Base-by-base conservation (phyloP, 2,888 invertebrate species). In the Aromia moschata region DNA sequence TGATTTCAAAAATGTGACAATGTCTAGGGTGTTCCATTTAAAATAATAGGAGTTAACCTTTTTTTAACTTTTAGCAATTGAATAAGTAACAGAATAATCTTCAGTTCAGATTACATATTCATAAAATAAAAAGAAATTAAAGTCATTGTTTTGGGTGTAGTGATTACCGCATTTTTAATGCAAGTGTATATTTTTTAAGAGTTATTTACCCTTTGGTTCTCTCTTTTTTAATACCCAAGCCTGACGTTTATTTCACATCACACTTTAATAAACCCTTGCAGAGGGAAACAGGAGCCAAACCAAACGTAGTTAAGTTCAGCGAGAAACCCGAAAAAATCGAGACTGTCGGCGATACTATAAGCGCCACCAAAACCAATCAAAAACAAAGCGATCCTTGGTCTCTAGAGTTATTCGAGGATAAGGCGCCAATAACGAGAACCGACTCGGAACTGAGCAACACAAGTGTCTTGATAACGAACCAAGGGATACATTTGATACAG, bases 391-490 rank as follows among this genome's bases (percentile, higher is more conserved):
- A 79, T 66, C 79, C 80, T 5, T 79, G 78, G 73, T 68, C 76
- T 31, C 64, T 80, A 41, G 80, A 80, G 58, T 62, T 80, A 37
- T 81, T 80, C 65, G 78, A 78, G 31, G 70, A 71, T 3, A 47
- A 31, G 20, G 52, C 62, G 30, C 17, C 57, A 12, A 58, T 67
- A 45, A 63, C 59, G 43, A 60, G 62, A 56, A 52, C 59, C 1
- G 64, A 65, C 31, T 64, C 68, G 4, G 61, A 70, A 36, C 53
- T 66, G 44, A 67, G 64, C 14, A 70, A 70, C 12, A 64, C 75
- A 2, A 75, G 75, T 44, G 69, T 77, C 31, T 60, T 77, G 30
- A 74, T 76, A 25, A 76, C 76, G 3, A 75, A 77, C 52, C 74
- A 74, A 49, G 78, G 75, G 4, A 76, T 76, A 31, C 75, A 77